Evolutionary conservation across 2,797 vertebrate species (phyloP).

Genomic region (Serranus cabrilla): DNA sequence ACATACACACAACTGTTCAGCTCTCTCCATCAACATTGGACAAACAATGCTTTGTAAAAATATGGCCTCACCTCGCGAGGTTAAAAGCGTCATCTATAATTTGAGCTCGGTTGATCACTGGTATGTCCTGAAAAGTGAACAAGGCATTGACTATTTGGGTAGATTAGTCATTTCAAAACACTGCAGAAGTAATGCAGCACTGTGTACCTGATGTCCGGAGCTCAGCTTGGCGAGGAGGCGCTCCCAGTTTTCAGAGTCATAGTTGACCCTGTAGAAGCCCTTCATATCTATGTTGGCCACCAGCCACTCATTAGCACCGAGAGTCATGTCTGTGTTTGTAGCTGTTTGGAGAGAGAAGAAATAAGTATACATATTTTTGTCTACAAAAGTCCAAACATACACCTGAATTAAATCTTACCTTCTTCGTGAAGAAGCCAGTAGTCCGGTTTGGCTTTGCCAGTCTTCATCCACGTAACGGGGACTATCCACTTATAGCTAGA

Average conservation of each 20-base stretch:
- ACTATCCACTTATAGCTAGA: conserved; percentile 91
- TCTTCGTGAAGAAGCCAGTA: conserved; percentile 84
- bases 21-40: background rate
- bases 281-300: conserved; percentile 89
- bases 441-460: rapidly evolving
- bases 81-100: conserved; percentile 93
- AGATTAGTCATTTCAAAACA: background rate
- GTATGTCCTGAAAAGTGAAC: conserved; percentile 84
- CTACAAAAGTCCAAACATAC: background rate
- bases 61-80: conserved; percentile 84
- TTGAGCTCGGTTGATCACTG: conserved; percentile 92
- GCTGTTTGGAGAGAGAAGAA: conserved; percentile 36
- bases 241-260: conserved; percentile 90
- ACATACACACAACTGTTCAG: background rate
- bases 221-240: conserved; percentile 80
- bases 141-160: background rate
- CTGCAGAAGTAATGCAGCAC: background rate
- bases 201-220: conserved; percentile 40
- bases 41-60: background rate
- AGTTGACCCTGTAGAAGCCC: conserved; percentile 93
- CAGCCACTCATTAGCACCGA: conserved; percentile 71
- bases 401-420: conserved; percentile 63
- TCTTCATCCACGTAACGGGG: conserved; percentile 86
- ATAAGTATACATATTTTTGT: background rate
- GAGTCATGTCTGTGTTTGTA: rapidly evolving